Percentiles rank a stretch among this genome's conserved stretches.
Evolutionary conservation across 37 sponge, comb jelly and placozoan genomes (phyloP).

Genomic region (Chondrosia reniformis): DNA sequence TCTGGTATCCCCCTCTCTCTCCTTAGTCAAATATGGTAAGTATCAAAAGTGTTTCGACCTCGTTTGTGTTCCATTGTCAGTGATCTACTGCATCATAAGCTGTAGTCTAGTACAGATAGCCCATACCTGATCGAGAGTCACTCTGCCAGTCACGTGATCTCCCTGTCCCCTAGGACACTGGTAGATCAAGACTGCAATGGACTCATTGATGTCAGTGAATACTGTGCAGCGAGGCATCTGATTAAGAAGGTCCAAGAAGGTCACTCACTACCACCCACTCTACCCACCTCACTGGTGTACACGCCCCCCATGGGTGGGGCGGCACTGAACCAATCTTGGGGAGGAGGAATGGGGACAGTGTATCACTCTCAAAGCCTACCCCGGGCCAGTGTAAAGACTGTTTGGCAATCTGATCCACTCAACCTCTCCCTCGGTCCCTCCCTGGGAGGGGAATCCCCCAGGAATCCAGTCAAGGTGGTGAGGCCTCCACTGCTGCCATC

Average conservation of each 20-base stretch:
- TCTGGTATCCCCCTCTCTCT: conserved; percentile 36
- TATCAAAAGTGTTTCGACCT: neutral
- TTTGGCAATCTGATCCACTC: no score
- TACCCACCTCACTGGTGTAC: neutral
- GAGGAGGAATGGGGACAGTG: neutral
- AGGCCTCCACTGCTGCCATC: neutral
- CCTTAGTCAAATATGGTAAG: conserved; percentile 66
- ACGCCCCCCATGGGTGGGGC: neutral
- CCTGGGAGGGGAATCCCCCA: neutral
- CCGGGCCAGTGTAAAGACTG: neutral
- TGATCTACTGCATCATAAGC: no score
- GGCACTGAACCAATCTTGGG: neutral
- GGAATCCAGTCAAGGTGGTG: neutral
- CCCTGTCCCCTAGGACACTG: conserved; percentile 22
- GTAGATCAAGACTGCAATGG: conserved; percentile 64
- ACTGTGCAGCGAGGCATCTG: conserved; percentile 42
- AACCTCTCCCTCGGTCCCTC: neutral
- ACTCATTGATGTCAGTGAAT: conserved; percentile 48
- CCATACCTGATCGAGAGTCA: no score
- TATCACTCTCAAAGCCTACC: conserved; percentile 4
- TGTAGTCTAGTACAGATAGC: no score
- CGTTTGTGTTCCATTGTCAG: no score
- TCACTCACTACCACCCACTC: neutral
- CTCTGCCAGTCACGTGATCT: neutral
- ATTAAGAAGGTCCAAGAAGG: conserved; percentile 37